Evolutionary conservation across 2,888 invertebrate species (phyloP), one percentile per base, ranked within the genome.

Genomic region (Phaedon cochleariae): DNA sequence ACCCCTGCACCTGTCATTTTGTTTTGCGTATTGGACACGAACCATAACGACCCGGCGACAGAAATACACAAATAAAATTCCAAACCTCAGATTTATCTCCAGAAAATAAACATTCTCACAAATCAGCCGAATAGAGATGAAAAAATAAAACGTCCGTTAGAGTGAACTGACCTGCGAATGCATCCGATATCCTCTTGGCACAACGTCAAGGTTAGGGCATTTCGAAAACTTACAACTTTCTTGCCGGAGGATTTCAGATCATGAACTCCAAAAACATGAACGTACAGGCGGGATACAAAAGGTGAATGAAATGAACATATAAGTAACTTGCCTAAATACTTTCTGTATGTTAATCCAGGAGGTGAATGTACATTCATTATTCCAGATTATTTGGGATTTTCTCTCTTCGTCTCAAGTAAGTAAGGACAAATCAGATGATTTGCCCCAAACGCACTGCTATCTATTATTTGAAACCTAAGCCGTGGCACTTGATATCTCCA

Each of bases 21-120:
- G 41, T 41, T 41, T 41, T 41, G 41, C 41, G 12, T 15, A 41
- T 41, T 41, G 12, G 41, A 41, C 41, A 41, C 15, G 12, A 41
- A n/a, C 41, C 41, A 41, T 41, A 41, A 41, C 41, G 41, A 41
- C 2, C 41, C 41, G 41, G 15, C 41, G 41, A 41, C 41, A 41
- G 41, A 41, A 41, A 41, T 41, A 41, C 41, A 41, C 41, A 41
- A 41, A 41, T 41, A 41, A 41, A 41, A 41, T 41, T 15, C 41
- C 41, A 7, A 15, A 41, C 41, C n/a, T 15, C 15, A 41, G 41
- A 41, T 41, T 41, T 41, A 41, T 41, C 41, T 41, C 41, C 41
- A 41, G 41, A 41, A 41, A 41, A 41, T 41, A 41, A 41, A 41
- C 41, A 41, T 1, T 34, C 34, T 41, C 41, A 41, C 41, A 41